A percentile compares a stretch with the other conserved stretches of the same genome.
Conservation (phyloP, 2,797 vertebrate genomes). For the Anisognathus igniventris region DNA sequence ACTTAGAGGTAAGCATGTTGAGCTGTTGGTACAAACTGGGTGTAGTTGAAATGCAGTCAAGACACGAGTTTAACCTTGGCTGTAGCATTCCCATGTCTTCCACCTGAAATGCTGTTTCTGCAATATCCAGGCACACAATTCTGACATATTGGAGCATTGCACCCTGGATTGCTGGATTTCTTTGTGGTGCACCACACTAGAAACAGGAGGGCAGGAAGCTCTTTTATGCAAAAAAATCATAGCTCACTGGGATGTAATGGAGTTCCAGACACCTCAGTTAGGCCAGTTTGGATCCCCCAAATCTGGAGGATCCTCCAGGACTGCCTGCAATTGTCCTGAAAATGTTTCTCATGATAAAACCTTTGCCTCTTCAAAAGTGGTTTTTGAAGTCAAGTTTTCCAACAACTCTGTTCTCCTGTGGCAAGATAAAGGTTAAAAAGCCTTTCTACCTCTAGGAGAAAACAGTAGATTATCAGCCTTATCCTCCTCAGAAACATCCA, state of each 20-base stretch:
- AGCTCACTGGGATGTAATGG: not conserved
- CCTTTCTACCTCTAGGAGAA: not conserved
- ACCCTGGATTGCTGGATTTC: not conserved
- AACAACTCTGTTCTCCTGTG: not conserved
- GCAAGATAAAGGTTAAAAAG: slow-evolving; percentile 21
- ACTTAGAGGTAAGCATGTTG: not conserved
- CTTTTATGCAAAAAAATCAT: not conserved
- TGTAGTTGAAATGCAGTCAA: not conserved
- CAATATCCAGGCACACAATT: not conserved
- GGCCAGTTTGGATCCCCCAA: not conserved
- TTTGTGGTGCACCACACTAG: not conserved
- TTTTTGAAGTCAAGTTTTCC: not conserved
- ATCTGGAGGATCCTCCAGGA: not conserved
- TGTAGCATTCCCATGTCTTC: not conserved
- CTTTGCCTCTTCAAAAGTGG: not conserved
- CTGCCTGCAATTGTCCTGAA: not conserved
- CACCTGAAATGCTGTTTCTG: not conserved
- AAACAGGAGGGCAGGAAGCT: not conserved
- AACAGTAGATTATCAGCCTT: slow-evolving; percentile 3
- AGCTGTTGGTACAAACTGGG: not conserved
- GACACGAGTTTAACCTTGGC: not conserved
- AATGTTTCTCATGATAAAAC: not conserved
- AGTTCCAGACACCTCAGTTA: not conserved
- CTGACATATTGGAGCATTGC: rapidly evolving
- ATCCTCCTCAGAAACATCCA: not conserved